Conservation (phyloP, 2,797 vertebrate genomes). For the Lithobates sylvaticus region DNA sequence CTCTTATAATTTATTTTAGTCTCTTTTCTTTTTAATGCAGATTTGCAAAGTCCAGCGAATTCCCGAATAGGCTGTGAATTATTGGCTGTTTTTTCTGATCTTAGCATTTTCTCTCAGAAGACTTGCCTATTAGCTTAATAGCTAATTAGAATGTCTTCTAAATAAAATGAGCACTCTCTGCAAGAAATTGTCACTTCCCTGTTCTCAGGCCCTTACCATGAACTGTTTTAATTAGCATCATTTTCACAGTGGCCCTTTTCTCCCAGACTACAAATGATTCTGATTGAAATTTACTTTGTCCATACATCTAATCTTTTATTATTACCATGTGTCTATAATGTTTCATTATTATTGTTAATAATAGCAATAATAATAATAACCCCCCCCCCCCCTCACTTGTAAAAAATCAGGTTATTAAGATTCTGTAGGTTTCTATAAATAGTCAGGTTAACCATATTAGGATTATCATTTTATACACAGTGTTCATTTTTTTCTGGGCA, state of each 20-base stretch:
- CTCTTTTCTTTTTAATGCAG: not conserved
- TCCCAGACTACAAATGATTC: not conserved
- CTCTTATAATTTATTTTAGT: not conserved
- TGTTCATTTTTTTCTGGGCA: too few relatives aligned
- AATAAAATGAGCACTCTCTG: not conserved
- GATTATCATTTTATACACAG: too few relatives aligned
- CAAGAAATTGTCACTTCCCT: not conserved
- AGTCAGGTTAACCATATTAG: too few relatives aligned
- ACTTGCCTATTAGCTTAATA: constrained; percentile 1
- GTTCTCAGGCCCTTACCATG: constrained; percentile 5
- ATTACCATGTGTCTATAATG: not conserved
- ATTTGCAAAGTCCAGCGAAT: not conserved
- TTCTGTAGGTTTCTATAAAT: too few relatives aligned
- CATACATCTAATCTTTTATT: not conserved
- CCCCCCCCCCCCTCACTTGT: too few relatives aligned
- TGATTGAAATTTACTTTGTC: not conserved
- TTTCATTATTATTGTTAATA: too few relatives aligned
- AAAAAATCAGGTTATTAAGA: too few relatives aligned
- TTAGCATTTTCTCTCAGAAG: not conserved
- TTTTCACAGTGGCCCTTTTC: not conserved
- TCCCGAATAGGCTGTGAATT: not conserved
- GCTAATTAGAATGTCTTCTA: constrained; percentile 17
- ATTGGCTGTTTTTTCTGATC: not conserved
- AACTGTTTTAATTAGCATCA: constrained; percentile 27
- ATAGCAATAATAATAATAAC: too few relatives aligned